Evolutionary conservation across 2,888 invertebrate species (phyloP).

Genomic region (Smittia sp.): DNA sequence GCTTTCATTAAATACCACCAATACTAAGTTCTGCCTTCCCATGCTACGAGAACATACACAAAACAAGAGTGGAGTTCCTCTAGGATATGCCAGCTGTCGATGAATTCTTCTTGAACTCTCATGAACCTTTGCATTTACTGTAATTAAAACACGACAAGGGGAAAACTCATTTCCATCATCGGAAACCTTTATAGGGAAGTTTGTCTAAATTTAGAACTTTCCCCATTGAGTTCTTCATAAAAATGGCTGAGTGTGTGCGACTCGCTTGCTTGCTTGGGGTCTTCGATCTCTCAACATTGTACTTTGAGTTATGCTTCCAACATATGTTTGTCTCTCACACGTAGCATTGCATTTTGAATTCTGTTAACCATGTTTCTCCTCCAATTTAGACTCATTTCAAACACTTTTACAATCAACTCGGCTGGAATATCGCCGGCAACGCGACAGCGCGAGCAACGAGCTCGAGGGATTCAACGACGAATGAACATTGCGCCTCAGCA

Average conservation of each 20-base stretch:
- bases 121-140: constrained; percentile 14
- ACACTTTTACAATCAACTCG: constrained; percentile 58
- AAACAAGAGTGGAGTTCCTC: not conserved
- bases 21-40: not conserved
- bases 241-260: not conserved
- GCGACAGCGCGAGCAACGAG: constrained; percentile 47
- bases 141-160: not conserved
- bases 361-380: not conserved
- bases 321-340: constrained; percentile 4
- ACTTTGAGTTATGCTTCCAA: not conserved
- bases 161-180: constrained; percentile 7
- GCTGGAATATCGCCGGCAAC: constrained; percentile 55
- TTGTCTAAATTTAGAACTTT: constrained; percentile 21
- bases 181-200: not conserved
- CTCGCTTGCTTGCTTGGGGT: not conserved
- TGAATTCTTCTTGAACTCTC: constrained; percentile 11
- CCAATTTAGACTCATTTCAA: constrained; percentile 55
- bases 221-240: not conserved
- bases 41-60: not conserved
- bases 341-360: not conserved
- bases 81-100: not conserved
- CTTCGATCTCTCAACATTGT: constrained; percentile 3
- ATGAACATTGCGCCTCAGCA: constrained; percentile 38
- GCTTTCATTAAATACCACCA: not conserved
- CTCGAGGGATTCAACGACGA: constrained; percentile 42